These are phyloP conservation scores for Laterallus jamaicensis DNA, from an alignment of 2,113 vertebrate genomes.

Conservation along the genomic window DNA sequence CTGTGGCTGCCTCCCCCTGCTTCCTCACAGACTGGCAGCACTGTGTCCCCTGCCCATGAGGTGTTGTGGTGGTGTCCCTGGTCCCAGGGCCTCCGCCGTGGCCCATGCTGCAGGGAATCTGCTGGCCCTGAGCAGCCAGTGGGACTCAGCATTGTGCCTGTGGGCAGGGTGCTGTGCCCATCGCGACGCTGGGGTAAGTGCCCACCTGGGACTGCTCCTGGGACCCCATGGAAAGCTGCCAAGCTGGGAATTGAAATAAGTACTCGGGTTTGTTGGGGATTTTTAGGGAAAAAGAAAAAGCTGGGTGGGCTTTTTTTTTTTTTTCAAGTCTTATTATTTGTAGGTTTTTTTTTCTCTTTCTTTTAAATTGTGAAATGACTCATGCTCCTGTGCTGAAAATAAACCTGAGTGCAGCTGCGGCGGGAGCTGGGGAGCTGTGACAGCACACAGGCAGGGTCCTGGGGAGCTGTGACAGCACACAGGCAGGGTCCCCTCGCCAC, in stretches of 20 bases:
- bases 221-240: background rate
- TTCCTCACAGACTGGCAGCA: background rate
- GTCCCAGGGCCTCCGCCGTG: fast-evolving
- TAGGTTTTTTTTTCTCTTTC: background rate
- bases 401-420: background rate
- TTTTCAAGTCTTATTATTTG: background rate
- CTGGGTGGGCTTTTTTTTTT: background rate
- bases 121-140: background rate
- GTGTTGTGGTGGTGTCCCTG: background rate
- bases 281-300: background rate
- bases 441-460: background rate
- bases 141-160: fast-evolving
- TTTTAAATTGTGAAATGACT: slow-evolving; percentile 27
- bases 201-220: background rate
- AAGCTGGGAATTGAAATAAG: background rate
- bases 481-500: background rate
- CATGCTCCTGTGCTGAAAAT: slow-evolving; percentile 24
- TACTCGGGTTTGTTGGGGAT: background rate
- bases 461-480: background rate
- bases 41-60: background rate
- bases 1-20: background rate
- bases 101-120: background rate
- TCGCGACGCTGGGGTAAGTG: fast-evolving
- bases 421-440: background rate
- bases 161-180: background rate